These are phyloP conservation scores for Balanococcus diminutus DNA, from an alignment of 2,888 invertebrate genomes.

Conservation along the genomic window DNA sequence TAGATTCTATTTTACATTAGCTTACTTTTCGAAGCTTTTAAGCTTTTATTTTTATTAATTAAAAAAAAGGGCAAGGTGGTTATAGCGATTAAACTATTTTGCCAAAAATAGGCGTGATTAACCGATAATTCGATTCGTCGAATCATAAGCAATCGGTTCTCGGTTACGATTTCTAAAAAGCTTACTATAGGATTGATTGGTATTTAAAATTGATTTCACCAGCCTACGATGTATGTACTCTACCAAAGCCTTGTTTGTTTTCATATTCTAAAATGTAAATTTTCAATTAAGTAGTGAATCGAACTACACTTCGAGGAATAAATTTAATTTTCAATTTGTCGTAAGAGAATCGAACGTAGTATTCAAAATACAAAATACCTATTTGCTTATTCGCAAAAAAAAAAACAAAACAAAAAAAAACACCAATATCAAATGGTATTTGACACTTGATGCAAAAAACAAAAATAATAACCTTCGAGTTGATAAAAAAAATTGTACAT, in stretches of 20 bases:
- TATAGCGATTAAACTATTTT: background rate
- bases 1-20: background rate
- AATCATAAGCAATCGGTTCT: background rate
- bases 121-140: background rate
- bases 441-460: background rate
- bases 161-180: background rate
- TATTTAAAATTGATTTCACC: background rate
- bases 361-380: too few relatives aligned
- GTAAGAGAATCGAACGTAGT: background rate
- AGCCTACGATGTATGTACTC: background rate
- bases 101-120: background rate
- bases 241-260: background rate
- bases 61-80: background rate
- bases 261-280: background rate
- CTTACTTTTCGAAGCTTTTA: background rate
- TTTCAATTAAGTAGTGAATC: background rate
- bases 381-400: background rate
- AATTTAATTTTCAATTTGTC: background rate
- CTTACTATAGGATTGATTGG: background rate
- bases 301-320: background rate
- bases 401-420: too few relatives aligned
- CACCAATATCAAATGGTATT: background rate
- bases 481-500: background rate
- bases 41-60: too few relatives aligned
- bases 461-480: background rate